Conservation (phyloP, 2,797 vertebrate genomes). For the Pitangus sulphuratus region DNA sequence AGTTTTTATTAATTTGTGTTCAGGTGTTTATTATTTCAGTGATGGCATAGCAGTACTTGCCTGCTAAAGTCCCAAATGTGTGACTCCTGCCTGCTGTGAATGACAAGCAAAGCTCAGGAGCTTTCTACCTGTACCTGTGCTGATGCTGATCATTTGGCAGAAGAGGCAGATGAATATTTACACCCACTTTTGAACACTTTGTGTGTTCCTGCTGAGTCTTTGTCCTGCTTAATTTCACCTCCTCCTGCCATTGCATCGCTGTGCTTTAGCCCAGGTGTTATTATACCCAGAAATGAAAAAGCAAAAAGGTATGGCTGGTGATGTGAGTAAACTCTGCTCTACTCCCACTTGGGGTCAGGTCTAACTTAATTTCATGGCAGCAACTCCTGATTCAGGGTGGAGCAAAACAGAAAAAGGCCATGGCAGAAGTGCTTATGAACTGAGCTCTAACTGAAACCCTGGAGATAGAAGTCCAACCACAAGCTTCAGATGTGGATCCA, state of each 20-base stretch:
- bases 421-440: constrained; percentile 35
- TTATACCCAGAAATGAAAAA: background rate
- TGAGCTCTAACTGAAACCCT: background rate
- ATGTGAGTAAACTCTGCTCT: background rate
- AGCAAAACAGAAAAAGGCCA: background rate
- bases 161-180: background rate
- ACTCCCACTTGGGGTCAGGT: background rate
- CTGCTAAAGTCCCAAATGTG: background rate
- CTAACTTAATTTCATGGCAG: background rate
- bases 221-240: background rate
- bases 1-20: constrained; percentile 9
- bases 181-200: background rate
- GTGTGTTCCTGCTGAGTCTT: background rate
- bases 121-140: background rate
- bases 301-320: background rate
- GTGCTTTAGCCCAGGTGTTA: background rate
- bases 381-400: background rate
- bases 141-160: background rate
- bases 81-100: background rate
- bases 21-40: background rate
- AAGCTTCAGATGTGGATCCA: constrained; percentile 23
- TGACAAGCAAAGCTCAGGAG: background rate
- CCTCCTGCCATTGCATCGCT: background rate
- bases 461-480: background rate
- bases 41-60: background rate